Conservation (phyloP, 2,888 invertebrate genomes). For the Suillia variegata region DNA sequence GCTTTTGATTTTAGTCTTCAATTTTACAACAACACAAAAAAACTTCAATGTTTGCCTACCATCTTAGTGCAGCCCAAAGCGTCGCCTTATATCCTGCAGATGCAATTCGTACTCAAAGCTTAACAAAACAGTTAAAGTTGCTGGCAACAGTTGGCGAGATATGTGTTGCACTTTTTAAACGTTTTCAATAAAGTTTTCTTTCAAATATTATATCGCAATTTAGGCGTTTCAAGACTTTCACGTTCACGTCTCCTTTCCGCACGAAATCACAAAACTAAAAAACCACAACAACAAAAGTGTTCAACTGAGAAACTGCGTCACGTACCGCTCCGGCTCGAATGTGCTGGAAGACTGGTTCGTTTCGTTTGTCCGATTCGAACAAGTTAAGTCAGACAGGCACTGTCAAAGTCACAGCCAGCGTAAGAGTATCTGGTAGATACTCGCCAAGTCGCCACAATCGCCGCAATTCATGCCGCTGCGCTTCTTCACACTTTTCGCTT, state of each 20-base stretch:
- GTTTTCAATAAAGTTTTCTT: no score
- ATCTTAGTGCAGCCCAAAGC: no score
- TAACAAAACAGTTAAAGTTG: no score
- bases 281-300: no score
- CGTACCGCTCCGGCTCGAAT: conserved; percentile 26
- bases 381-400: conserved; percentile 27
- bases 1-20: no score
- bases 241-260: background rate
- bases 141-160: no score
- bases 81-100: no score
- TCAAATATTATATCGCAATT: no score
- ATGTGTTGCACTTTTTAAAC: no score
- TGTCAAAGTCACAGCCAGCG: background rate
- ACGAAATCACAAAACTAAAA: background rate
- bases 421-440: background rate
- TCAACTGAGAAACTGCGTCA: background rate
- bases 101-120: no score
- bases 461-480: background rate
- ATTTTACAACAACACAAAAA: no score
- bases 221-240: background rate
- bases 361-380: conserved; percentile 27
- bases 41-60: no score
- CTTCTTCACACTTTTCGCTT: background rate
- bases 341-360: conserved; percentile 33
- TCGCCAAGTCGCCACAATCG: background rate